phyloP scores from a whole-genome alignment of 2,797 vertebrate species.

The Spinibarbus caldwelli region DNA sequence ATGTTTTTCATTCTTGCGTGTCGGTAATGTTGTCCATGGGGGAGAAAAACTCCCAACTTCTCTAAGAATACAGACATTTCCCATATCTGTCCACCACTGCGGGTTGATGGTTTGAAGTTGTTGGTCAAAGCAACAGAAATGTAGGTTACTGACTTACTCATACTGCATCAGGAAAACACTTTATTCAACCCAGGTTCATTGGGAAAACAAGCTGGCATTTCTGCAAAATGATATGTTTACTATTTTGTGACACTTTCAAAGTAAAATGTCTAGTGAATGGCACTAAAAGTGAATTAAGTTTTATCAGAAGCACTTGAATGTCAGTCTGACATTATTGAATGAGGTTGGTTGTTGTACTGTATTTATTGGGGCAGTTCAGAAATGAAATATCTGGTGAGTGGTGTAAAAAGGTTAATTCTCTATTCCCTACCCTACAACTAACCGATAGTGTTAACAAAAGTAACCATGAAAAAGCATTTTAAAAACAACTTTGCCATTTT shows the following conservation, averaged over 20 bases:
- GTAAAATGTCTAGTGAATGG: not conserved
- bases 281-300: not conserved
- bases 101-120: not conserved
- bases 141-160: not conserved
- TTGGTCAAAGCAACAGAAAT: not conserved
- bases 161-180: not conserved
- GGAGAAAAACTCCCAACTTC: not conserved
- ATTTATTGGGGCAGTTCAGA: not conserved
- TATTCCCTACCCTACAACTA: not conserved
- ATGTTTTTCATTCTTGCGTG: not conserved
- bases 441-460: not conserved
- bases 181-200: not conserved
- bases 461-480: not conserved
- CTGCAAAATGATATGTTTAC: not conserved
- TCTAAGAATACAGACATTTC: not conserved
- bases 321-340: not conserved
- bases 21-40: conserved; percentile 8
- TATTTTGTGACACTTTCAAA: not conserved
- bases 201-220: not conserved
- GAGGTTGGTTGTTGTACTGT: not conserved
- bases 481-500: not conserved
- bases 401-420: not conserved
- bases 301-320: not conserved
- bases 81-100: not conserved
- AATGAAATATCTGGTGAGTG: not conserved